phyloP scores from a whole-genome alignment of 2,797 vertebrate species.

The Chelon labrosus region DNA sequence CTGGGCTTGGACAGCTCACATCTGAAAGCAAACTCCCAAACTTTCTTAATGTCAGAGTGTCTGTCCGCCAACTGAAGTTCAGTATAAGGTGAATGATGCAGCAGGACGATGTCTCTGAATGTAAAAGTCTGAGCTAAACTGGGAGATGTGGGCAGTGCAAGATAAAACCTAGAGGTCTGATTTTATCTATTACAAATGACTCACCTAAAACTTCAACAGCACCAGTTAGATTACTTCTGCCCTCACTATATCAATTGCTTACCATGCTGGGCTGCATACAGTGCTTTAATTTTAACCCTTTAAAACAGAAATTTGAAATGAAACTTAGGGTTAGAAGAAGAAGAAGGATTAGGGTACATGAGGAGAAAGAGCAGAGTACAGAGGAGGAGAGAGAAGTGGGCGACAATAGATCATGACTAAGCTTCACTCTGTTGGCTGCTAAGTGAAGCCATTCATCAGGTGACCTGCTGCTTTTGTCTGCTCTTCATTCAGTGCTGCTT shows the following conservation, averaged over 20 bases:
- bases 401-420: constrained; percentile 70
- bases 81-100: too few species aligned
- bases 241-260: background rate
- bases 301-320: constrained; percentile 9
- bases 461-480: constrained; percentile 41
- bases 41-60: too few species aligned
- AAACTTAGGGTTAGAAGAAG: background rate
- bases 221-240: too few species aligned
- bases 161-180: too few species aligned
- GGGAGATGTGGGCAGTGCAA: too few species aligned
- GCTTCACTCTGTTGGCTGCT: constrained; percentile 53
- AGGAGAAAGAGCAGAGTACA: constrained; percentile 14
- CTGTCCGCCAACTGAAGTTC: too few species aligned
- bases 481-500: constrained; percentile 42
- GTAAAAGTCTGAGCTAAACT: too few species aligned
- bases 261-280: background rate
- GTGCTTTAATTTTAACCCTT: constrained; percentile 5
- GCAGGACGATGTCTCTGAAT: too few species aligned
- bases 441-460: constrained; percentile 67
- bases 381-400: constrained; percentile 19
- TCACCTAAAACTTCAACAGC: too few species aligned
- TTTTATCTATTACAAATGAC: too few species aligned
- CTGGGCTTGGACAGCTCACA: background rate
- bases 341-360: background rate
- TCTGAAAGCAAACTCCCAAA: constrained; percentile 9